Conservation (phyloP, 2,888 invertebrate genomes). For the Eristalis pertinax region DNA sequence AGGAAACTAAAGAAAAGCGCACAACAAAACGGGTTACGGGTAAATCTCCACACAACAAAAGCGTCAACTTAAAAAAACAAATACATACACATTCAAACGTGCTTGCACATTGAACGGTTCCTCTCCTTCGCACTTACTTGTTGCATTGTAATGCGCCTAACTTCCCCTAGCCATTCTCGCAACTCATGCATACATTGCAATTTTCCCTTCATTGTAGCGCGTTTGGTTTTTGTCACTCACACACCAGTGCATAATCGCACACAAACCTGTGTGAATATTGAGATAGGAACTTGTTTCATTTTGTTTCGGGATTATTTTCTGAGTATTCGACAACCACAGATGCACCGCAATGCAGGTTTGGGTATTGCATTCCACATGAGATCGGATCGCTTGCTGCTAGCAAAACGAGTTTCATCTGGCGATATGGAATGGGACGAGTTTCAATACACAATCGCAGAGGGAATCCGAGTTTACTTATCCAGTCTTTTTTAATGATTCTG, state of each 20-base stretch:
- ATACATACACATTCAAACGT: not conserved
- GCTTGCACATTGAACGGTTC: constrained; percentile 9
- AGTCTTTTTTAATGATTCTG: constrained; percentile 21
- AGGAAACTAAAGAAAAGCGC: constrained; percentile 51
- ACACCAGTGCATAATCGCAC: not conserved
- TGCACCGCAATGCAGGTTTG: constrained; percentile 37
- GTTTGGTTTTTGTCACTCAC: not conserved
- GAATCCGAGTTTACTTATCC: constrained; percentile 59
- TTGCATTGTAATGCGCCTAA: not conserved
- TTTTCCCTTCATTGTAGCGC: constrained; percentile 19
- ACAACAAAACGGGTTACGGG: constrained; percentile 40
- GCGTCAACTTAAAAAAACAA: constrained; percentile 23
- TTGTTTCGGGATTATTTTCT: constrained; percentile 24
- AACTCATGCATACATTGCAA: constrained; percentile 29
- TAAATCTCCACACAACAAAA: constrained; percentile 1
- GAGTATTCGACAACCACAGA: constrained; percentile 23
- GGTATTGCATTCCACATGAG: constrained; percentile 47
- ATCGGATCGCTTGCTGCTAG: constrained; percentile 39
- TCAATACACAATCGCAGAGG: constrained; percentile 52
- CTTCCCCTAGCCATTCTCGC: not conserved
- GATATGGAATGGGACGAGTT: constrained; percentile 28
- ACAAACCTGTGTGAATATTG: not conserved
- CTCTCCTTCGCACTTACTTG: constrained; percentile 8
- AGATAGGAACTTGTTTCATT: constrained; percentile 52
- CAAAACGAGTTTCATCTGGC: constrained; percentile 49